Evolutionary conservation across 2,113 vertebrate species (phyloP), one percentile per base, ranked within the genome.

Genomic region (rabbit (Oryctolagus cuniculus)): DNA sequence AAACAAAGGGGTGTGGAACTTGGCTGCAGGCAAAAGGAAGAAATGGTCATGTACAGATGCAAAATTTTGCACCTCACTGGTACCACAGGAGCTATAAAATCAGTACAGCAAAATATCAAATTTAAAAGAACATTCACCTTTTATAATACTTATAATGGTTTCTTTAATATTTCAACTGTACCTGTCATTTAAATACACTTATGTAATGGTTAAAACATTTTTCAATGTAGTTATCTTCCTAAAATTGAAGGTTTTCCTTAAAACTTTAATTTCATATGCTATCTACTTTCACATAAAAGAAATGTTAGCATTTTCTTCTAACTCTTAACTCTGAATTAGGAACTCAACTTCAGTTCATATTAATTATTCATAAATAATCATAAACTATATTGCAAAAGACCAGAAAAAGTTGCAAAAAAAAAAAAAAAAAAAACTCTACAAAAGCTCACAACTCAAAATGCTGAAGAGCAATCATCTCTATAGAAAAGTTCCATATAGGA

Each of bases 391-490:
- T 61, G 8, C 6, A 73, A 78, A 83, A 79, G 4, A 94, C 31
- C 5, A 55, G n/a, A 90, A 87, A 91, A 90, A 21, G n/a, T 49
- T 73, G 3, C 2, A 34, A 36, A 66, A 77, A 73, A 93, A 66
- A 15, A 88, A 15, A 6, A n/a, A n/a, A n/a, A n/a, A n/a, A n/a
- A n/a, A n/a, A n/a, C 38, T 79, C 27, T 91, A 16, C 16, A 72
- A 89, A 8, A 81, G 16, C 36, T 44, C 90, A 22, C 12, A 97
- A 96, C 36, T 86, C 4, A 87, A 96, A 80, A 88, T 12, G 89
- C 9, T 49, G 17, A 87, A 53, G 0, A 91, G 61, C 58, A 77
- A 29, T 89, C 49, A 88, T 11, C 38, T 64, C 63, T 63, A 96
- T 6, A 88, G 72, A 31, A 87, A 87, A 81, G 49, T 87, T 96